Percentiles rank a stretch among this genome's conserved stretches.
phyloP scores from a whole-genome alignment of 2,113 vertebrate genomes.

The Uropsilus gracilis region DNA sequence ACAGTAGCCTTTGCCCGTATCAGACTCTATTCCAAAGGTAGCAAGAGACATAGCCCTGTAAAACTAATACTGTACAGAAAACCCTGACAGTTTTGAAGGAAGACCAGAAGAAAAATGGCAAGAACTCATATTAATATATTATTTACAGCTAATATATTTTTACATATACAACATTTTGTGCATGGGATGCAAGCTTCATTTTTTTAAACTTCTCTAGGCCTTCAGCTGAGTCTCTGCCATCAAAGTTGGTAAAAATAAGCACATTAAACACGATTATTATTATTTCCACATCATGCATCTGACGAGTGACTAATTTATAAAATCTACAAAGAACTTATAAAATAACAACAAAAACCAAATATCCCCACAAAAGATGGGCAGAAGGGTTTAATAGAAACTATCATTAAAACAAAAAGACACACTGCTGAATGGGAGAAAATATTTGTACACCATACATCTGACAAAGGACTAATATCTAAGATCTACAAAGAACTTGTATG shows the following conservation, averaged over 20 bases:
- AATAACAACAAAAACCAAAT: no score
- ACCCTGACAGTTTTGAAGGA: conserved; percentile 64
- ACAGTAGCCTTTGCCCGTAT: background rate
- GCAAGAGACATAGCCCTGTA: conserved; percentile 54
- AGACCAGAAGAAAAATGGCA: conserved; percentile 78
- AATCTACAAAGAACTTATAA: no score
- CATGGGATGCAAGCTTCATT: conserved; percentile 56
- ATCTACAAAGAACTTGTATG: no score
- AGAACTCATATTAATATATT: conserved; percentile 74
- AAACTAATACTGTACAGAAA: conserved; percentile 64
- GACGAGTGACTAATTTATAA: no score
- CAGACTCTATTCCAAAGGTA: background rate
- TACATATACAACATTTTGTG: conserved; percentile 63
- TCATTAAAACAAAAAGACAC: no score
- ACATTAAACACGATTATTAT: conserved; percentile 41
- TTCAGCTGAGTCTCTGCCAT: conserved; percentile 37
- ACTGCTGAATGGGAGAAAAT: no score
- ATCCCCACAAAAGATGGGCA: no score
- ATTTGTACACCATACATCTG: no score
- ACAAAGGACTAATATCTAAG: no score
- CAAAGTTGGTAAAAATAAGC: conserved; percentile 54
- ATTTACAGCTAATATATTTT: conserved; percentile 73
- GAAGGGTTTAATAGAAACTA: no score
- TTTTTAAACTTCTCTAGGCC: conserved; percentile 39
- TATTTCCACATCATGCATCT: no score